Base-by-base conservation (phyloP, 2,888 invertebrate genomes). In the Schizotus pectinicornis region DNA sequence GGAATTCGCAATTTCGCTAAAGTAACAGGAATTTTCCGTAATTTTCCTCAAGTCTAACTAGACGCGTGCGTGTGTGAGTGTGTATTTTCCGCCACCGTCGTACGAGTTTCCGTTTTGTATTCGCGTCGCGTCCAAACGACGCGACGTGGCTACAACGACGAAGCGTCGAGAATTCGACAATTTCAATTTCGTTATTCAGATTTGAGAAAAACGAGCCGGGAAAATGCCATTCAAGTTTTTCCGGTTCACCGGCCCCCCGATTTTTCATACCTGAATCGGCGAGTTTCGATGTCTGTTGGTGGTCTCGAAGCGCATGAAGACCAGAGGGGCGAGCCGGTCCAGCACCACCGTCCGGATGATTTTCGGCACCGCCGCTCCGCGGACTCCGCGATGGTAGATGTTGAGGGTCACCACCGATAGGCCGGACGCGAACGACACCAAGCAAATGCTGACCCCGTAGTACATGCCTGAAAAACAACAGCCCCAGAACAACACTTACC, bases 401-500 rank as follows among this genome's bases (percentile, higher is more conserved):
- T 92, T 93, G 62, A 93, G 82, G 1, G 93, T 93, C 55, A 93
- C 90, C 50, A 93, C 93, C 0, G 92, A 91, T 49, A 91, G 81
- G 0, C 90, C 91, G 0, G 90, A 90, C 3, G 91, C 91, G 74
- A 91, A 90, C 0, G 91, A 89, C 37, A 92, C 91, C 65, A 92
- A 80, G 69, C 91, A 91, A 70, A 91, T 91, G 78, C 90, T 90
- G 30, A 91, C 91, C 50, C 91, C 91, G 71, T 91, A 92, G 78
- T 92, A 92, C 70, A 91, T 81, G 81, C 91, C 91, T 91, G 62
- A 32, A 32, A 22, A 30, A 43, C 8, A 6, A 43, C n/a, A 31
- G 2, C 7, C 14, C 6, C 5, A 14, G 7, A 37, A n/a, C n/a
- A n/a, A n/a, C n/a, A n/a, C n/a, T n/a, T n/a, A n/a, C n/a, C n/a